Evolutionary conservation across 2,113 vertebrate species (phyloP), one percentile per base, ranked within the genome.

Genomic region (Cinclus cinclus): DNA sequence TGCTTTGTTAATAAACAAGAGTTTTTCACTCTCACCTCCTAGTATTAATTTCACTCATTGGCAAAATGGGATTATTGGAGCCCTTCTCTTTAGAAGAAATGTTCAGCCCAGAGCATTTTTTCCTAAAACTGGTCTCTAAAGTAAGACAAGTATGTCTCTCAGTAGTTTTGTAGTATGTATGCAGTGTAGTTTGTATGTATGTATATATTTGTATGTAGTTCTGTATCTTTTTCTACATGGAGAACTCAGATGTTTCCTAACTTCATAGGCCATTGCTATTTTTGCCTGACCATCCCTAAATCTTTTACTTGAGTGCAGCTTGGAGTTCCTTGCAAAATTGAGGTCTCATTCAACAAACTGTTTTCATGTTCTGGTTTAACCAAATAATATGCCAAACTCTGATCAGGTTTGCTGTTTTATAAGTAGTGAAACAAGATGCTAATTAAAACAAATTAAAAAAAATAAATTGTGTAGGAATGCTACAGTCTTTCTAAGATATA

Each of bases 81-180:
- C 27, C 22, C 28, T 63, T 46, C 11, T 73, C 22, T 39, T 63
- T 6, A 28, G 7, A 46, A 9, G 18, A 73, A 84, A 39, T 0
- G 0, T 46, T 55, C 1, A 33, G 46, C 39, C 18, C 28, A 47
- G 28, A 55, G 27, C 0, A 0, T 84, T 53, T 62, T 44, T 17
- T 64, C 49, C 28, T 64, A 55, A 74, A 46, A 33, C 64, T 33
- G 39, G 22, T 46, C 39, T 39, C 49, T 28, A 39, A 73, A 46
- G 39, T 55, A n/a, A 39, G 18, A 64, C 7, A 63, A 73, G 33
- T 8, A 9, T 64, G 22, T 37, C 27, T 53, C 65, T 37, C 22
- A 73, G 31, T 15, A 15, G 23, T 37, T 37, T 37, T 37, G 35
- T 37, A 37, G 35, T 37, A 37, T 37, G 35, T 37, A 37, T 37